Evolutionary conservation across 2,113 vertebrate species (phyloP), one percentile per base, ranked within the genome.

Genomic region (Polypterus senegalus): DNA sequence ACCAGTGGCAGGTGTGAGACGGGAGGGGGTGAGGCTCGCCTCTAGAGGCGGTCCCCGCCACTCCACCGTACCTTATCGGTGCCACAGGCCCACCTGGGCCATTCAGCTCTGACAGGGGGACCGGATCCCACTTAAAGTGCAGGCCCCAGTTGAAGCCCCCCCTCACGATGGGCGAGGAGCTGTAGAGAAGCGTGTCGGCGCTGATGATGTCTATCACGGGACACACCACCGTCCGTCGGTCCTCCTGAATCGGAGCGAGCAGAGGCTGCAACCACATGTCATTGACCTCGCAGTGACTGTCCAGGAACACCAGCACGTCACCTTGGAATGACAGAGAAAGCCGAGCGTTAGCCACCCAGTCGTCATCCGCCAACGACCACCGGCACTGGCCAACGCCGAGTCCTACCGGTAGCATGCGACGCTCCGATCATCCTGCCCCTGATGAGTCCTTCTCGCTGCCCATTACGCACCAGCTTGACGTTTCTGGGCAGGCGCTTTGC

Each of bases 81-180:
- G 84, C 85, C 0, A 84, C 83, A 27, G 83, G 75, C 65, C 89
- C 88, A 2, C 85, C 84, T 0, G 85, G 81, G 9, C 88, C 86
- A 51, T 74, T 84, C 10, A 93, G 79, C 48, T 97, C 91, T 0
- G 90, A 72, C 4, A 86, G 66, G 3, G 95, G 94, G 3, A 98
- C 91, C 0, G 97, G 92, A 65, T 99, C 96, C 96, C 96, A 99
- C 56, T 94, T 98, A 76, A 99, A 99, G 80, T 99, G 96, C 70
- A 99, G 88, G n/a, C 96, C 96, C 96, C 96, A 99, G 85, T 99
- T 99, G 68, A 99, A 99, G 3, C 96, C 96, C 0, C 96, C 96
- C 0, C 96, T 79, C 59, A 98, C 96, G 0, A 97, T 83, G 0
- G 96, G 96, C 1, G 95, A 98, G 0, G 95, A 84, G 62, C 89